A percentile compares a stretch with the other conserved stretches of the same genome.
phyloP scores from a whole-genome alignment of 2,797 vertebrate genomes.

The Acanthurus leucopareius region DNA sequence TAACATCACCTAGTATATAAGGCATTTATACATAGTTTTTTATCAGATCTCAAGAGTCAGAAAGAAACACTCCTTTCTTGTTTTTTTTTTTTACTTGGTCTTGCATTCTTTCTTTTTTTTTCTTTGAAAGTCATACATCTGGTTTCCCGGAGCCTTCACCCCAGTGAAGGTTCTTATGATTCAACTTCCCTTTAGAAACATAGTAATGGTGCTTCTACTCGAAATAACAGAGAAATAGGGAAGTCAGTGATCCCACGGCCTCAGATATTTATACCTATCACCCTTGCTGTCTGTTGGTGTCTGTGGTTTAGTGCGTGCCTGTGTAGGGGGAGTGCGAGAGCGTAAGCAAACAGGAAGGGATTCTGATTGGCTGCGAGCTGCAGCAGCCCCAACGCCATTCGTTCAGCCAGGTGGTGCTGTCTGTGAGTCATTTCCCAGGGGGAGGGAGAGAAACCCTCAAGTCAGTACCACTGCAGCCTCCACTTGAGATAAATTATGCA shows the following conservation, averaged over 20 bases:
- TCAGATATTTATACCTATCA: conserved; percentile 31
- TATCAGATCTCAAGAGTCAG: background rate
- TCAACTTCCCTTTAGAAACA: background rate
- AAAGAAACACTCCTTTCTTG: background rate
- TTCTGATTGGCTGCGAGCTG: conserved; percentile 56
- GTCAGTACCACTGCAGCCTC: conserved; percentile 31
- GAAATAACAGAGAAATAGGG: conserved; percentile 23
- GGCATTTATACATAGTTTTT: background rate
- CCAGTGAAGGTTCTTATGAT: background rate
- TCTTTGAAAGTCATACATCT: background rate
- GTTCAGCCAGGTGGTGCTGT: conserved; percentile 40
- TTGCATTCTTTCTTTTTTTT: background rate
- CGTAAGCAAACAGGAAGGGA: conserved; percentile 47
- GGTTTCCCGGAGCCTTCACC: background rate
- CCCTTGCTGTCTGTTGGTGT: background rate
- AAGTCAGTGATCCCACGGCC: conserved; percentile 43
- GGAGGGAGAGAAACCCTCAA: conserved; percentile 57
- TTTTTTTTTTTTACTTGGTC: background rate
- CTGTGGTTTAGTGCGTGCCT: background rate
- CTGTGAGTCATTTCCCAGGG: conserved; percentile 61
- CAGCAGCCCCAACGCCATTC: conserved; percentile 22
- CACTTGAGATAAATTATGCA: conserved; percentile 33
- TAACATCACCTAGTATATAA: background rate
- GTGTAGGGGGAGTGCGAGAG: background rate
- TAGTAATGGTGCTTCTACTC: background rate